A percentile compares a stretch with the other conserved stretches of the same genome.
phyloP scores from a whole-genome alignment of 2,888 invertebrate genomes.

The Leucania comma region DNA sequence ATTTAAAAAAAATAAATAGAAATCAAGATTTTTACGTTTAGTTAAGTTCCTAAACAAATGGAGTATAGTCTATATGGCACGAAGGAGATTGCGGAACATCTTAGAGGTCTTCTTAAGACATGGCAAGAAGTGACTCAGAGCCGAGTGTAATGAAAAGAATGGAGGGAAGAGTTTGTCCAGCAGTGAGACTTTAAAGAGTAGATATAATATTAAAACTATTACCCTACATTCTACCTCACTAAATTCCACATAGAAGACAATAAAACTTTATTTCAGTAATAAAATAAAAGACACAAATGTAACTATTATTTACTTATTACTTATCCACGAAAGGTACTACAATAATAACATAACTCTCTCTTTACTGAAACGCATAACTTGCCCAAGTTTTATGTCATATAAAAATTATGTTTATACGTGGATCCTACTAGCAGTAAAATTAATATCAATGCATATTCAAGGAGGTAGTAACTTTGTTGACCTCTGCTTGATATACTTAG shows the following conservation, averaged over 20 bases:
- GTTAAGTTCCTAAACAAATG: no score
- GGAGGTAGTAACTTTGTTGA: slow-evolving; percentile 42
- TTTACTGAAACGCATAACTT: slow-evolving; percentile 16
- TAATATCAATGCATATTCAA: slow-evolving; percentile 66
- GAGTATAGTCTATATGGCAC: no score
- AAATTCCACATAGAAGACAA: neutral
- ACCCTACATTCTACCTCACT: neutral
- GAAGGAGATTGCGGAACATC: no score
- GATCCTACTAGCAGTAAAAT: slow-evolving; percentile 25
- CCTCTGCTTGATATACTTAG: neutral
- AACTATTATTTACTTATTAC: neutral
- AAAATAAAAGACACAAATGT: slow-evolving; percentile 12
- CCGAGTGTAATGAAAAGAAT: no score
- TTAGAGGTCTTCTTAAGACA: no score
- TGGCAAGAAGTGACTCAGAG: no score
- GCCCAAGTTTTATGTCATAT: slow-evolving; percentile 43
- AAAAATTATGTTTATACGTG: slow-evolving; percentile 44
- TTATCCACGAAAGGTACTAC: neutral
- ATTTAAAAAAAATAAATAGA: no score
- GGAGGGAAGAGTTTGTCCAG: no score
- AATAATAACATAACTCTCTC: slow-evolving; percentile 6
- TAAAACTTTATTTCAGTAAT: neutral
- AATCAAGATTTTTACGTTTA: no score
- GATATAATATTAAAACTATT: no score
- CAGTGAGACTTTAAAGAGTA: no score